These are phyloP conservation scores for Drosophila cognata DNA, from an alignment of 2,888 invertebrate genomes.

Conservation along the genomic window DNA sequence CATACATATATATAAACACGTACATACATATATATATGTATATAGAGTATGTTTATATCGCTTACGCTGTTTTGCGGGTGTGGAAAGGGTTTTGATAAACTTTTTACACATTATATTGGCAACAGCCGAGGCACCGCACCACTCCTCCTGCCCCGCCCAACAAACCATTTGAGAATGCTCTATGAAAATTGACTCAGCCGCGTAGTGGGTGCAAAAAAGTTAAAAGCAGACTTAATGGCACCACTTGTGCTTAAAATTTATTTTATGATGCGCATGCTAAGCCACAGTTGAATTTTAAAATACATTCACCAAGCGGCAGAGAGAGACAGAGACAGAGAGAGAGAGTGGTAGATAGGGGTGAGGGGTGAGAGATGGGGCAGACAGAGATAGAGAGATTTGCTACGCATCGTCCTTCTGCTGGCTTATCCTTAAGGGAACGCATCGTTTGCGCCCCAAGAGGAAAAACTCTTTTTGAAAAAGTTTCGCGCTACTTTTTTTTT, in stretches of 20 bases:
- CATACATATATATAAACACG: constrained; percentile 32
- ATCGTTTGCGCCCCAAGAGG: constrained; percentile 54
- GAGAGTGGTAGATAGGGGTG: background rate
- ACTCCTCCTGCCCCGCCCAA: background rate
- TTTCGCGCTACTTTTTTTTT: constrained; percentile 59
- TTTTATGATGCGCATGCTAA: constrained; percentile 80
- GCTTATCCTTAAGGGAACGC: constrained; percentile 74
- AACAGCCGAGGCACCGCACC: constrained; percentile 18
- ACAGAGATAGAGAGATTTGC: constrained; percentile 38
- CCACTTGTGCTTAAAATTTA: constrained; percentile 81
- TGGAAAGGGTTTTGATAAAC: constrained; percentile 79
- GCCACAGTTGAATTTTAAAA: constrained; percentile 82
- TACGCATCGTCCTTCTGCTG: constrained; percentile 54
- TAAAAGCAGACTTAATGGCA: constrained; percentile 81
- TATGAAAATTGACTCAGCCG: constrained; percentile 59
- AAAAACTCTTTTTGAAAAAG: constrained; percentile 76
- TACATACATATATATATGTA: constrained; percentile 37
- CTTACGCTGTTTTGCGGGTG: constrained; percentile 52
- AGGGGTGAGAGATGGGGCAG: background rate
- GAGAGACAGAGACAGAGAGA: background rate
- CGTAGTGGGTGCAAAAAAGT: constrained; percentile 77
- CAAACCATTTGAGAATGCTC: constrained; percentile 34
- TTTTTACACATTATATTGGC: constrained; percentile 66
- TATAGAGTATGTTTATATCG: constrained; percentile 54
- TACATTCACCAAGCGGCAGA: constrained; percentile 37